Conservation (phyloP, 2,113 vertebrate species). For the Pangasianodon gigas region DNA sequence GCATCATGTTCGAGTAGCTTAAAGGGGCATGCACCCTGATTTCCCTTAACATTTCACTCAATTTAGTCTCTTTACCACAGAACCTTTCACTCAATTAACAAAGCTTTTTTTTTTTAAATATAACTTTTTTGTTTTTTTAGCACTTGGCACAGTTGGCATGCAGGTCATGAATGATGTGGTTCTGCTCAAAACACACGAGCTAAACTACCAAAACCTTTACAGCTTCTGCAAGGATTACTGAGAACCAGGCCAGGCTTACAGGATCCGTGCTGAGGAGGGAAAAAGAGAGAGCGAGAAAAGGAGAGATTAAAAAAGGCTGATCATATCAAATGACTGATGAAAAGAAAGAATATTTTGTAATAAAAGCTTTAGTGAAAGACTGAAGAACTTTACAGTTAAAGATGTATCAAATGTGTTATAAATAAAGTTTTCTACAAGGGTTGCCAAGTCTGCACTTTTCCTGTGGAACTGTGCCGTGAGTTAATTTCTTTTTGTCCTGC, state of each 20-base stretch:
- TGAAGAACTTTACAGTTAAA: neutral
- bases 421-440: neutral
- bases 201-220: constrained; percentile 89
- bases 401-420: no score
- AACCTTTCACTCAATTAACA: constrained; percentile 24
- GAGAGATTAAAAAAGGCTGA: neutral
- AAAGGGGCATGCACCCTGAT: constrained; percentile 84
- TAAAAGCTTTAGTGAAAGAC: neutral
- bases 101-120: constrained; percentile 50
- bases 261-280: constrained; percentile 88
- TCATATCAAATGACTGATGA: neutral
- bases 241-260: constrained; percentile 81
- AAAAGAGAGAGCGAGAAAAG: constrained; percentile 26
- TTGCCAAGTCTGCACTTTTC: constrained; percentile 14
- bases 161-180: constrained; percentile 86
- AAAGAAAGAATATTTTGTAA: neutral
- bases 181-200: constrained; percentile 93
- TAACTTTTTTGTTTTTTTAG: constrained; percentile 58
- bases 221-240: constrained; percentile 76
- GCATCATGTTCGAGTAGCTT: constrained; percentile 49
- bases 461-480: neutral
- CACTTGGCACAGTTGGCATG: constrained; percentile 79
- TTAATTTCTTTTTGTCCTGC: neutral
- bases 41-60: constrained; percentile 71
- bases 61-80: constrained; percentile 4